Base-by-base conservation (phyloP, 2,888 invertebrate species). In the Neria commutata region DNA sequence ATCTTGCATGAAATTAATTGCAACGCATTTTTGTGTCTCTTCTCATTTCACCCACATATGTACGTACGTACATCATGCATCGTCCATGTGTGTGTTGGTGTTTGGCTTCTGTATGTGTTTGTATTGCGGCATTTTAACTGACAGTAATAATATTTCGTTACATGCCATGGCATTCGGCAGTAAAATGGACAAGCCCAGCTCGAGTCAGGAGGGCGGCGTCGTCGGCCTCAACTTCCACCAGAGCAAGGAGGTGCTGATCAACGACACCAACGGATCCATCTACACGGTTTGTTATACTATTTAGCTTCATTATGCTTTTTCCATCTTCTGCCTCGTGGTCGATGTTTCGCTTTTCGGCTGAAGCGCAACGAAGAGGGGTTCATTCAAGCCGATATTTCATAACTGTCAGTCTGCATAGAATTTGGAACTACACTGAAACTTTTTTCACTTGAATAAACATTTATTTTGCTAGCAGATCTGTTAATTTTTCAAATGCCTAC, bases 141-240 rank as follows among this genome's bases (percentile, higher is more conserved):
- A 88, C 72, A 86, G 87, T 69, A 89, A 91, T 67, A 92, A 92
- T 74, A 91, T 92, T 71, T 91, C 89, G 71, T 85, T 92, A 75
- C 91, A 91, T 58, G 87, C 91, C 66, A 86, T 91, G 81, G 91
- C 92, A 80, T 90, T 91, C 89, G 89, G 89, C 59, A 88, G 87
- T 76, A 91, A 90, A 80, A 89, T 89, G 71, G 91, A 91, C 77
- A 92, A 91, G 74, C 89, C 92, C 19, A 90, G 93, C 23, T 91
- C 92, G 61, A 91, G 91, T 10, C 92, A 93, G 73, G 93, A 94
- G 76, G 91, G 91, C 52, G 92, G 92, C 58, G 93, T 94, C 4
- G 89, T 93, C 23, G 94, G 94, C 0, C 86, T 94, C 40, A 92
- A 92, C 83, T 94, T 94, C 85, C 91, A 92, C 78, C 93, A 93